Evolutionary conservation across 2,113 vertebrate species (phyloP).

Genomic region (Cavia porcellus): DNA sequence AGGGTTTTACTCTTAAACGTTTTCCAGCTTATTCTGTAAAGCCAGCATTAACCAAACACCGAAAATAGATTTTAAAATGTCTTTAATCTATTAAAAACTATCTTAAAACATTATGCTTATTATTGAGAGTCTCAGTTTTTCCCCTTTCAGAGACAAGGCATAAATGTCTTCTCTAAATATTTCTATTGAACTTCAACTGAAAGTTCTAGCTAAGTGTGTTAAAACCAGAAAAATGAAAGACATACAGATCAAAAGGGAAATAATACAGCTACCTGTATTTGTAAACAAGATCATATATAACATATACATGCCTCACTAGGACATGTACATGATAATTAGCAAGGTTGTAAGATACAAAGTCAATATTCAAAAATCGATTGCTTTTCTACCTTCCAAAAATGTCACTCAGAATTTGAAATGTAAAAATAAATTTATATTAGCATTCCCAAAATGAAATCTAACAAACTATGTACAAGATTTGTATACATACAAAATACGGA

Average conservation of each 20-base stretch:
- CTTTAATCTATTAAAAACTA: background rate
- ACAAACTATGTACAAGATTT: background rate
- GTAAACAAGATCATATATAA: background rate
- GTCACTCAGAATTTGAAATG: background rate
- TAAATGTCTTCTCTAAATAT: background rate
- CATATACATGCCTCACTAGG: no score
- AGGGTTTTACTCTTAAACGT: background rate
- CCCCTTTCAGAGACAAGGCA: background rate
- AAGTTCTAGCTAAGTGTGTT: background rate
- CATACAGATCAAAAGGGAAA: background rate
- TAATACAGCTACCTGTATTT: background rate
- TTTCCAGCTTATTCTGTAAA: background rate
- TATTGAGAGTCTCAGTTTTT: background rate
- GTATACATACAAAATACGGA: background rate
- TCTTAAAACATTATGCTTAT: background rate
- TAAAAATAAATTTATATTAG: no score
- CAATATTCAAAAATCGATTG: background rate
- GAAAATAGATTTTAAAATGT: background rate
- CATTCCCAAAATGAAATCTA: background rate
- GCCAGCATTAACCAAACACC: background rate
- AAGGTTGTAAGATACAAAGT: background rate
- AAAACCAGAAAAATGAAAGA: background rate
- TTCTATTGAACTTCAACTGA: background rate
- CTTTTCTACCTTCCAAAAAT: background rate
- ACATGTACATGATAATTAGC: background rate